Evolutionary conservation across 2,888 invertebrate species (phyloP).

Genomic region (Leptarthrus brevirostris): DNA sequence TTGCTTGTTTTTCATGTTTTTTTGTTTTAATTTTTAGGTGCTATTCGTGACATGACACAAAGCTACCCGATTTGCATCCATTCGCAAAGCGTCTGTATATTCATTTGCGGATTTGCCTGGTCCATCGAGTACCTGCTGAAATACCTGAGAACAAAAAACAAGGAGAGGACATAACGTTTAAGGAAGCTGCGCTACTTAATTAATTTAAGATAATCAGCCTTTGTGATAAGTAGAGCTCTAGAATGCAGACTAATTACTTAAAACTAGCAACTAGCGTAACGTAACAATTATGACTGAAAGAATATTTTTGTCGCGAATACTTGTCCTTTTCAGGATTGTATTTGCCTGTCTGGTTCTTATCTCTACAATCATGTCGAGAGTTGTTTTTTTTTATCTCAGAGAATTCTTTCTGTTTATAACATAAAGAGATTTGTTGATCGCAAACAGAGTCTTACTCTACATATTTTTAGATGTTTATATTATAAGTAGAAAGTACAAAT

Average conservation of each 20-base stretch:
- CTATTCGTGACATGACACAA: conserved; percentile 75
- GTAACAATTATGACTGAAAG: neutral
- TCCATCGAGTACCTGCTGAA: conserved; percentile 70
- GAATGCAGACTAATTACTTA: neutral
- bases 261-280: neutral
- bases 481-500: neutral
- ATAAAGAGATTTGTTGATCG: too few species aligned
- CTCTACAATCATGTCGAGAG: neutral
- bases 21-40: conserved; percentile 69
- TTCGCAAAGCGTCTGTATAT: conserved; percentile 77
- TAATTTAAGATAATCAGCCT: neutral
- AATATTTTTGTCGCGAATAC: neutral
- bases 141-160: conserved; percentile 58
- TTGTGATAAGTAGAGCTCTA: conserved; percentile 45
- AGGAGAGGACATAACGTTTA: conserved; percentile 37
- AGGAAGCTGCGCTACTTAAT: neutral
- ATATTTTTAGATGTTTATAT: neutral
- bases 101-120: conserved; percentile 78
- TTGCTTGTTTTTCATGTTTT: neutral
- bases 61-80: conserved; percentile 79
- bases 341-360: neutral
- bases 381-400: neutral
- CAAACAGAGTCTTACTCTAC: neutral
- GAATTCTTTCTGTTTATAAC: neutral
- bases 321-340: conserved; percentile 18